Evolutionary conservation across 2,113 vertebrate genomes (phyloP).

Genomic region (Campylomormyrus numenius): DNA sequence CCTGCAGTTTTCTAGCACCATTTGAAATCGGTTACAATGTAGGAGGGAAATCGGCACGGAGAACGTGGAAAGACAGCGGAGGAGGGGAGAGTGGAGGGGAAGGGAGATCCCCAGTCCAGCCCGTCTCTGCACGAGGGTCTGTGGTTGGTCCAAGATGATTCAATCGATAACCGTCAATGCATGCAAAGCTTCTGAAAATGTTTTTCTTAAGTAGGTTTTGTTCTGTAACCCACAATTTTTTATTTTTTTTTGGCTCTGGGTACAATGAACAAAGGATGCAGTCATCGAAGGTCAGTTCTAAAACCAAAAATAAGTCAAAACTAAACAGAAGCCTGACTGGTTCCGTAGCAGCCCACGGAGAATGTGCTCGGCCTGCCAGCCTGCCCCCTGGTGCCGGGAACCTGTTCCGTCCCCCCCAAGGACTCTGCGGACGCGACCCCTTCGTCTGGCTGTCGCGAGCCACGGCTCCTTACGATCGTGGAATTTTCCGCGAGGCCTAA

Average conservation of each 20-base stretch:
- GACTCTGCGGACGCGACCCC: background rate
- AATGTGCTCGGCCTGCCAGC: background rate
- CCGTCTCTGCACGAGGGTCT: background rate
- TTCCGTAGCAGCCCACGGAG: background rate
- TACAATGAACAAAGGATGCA: background rate
- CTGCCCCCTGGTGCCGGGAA: background rate
- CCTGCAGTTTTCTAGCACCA: conserved; percentile 87
- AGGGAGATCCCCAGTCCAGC: background rate
- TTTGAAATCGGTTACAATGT: conserved; percentile 99
- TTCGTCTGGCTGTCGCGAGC: background rate
- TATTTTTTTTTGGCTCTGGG: background rate
- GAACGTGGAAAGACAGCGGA: background rate
- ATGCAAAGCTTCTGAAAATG: background rate
- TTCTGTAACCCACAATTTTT: background rate
- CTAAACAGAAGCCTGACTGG: background rate
- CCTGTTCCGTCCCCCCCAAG: background rate
- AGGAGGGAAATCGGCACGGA: conserved; percentile 67
- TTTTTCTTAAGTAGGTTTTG: background rate
- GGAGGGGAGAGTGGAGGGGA: background rate
- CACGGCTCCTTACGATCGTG: background rate
- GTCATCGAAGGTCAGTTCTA: background rate
- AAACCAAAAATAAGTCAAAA: background rate
- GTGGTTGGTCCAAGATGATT: background rate
- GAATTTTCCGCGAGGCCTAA: background rate
- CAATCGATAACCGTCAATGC: background rate